A percentile compares a stretch with the other conserved stretches of the same genome.
These are phyloP conservation scores for Philopotamus ludificatus DNA, from an alignment of 1,140 invertebrate genomes.

Conservation along the genomic window DNA sequence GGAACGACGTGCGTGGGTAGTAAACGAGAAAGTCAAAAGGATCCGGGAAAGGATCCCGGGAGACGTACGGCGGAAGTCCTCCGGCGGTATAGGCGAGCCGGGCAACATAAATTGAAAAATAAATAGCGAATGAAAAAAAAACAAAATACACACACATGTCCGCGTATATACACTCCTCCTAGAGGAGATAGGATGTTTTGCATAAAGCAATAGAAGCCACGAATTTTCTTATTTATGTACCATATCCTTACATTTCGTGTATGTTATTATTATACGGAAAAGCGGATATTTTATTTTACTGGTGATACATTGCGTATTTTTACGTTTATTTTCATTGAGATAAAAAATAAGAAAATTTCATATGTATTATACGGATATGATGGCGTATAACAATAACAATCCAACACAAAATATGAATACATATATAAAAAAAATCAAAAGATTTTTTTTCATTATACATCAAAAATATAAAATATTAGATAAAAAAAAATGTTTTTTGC, in stretches of 20 bases:
- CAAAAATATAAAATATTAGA: no score
- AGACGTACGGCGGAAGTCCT: background rate
- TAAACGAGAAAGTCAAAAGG: slow-evolving; percentile 33
- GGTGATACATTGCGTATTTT: no score
- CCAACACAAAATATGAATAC: background rate
- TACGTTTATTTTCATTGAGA: no score
- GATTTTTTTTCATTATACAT: background rate
- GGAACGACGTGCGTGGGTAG: slow-evolving; percentile 21
- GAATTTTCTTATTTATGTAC: no score
- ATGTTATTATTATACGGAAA: no score
- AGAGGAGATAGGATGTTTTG: background rate
- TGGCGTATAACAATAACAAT: background rate
- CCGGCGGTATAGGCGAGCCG: background rate
- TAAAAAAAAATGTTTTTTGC: slow-evolving; percentile 1
- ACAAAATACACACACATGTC: no score
- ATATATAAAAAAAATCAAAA: slow-evolving; percentile 6
- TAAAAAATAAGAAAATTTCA: background rate
- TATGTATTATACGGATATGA: background rate
- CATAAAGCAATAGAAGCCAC: no score
- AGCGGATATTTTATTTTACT: no score
- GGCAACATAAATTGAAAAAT: slow-evolving; percentile 30
- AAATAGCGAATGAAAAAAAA: slow-evolving; percentile 23
- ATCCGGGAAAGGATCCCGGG: slow-evolving; percentile 3
- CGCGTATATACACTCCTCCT: background rate
- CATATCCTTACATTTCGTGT: no score